phyloP scores from a whole-genome alignment of 1,140 invertebrate species.

The Nixonia krombeini region DNA sequence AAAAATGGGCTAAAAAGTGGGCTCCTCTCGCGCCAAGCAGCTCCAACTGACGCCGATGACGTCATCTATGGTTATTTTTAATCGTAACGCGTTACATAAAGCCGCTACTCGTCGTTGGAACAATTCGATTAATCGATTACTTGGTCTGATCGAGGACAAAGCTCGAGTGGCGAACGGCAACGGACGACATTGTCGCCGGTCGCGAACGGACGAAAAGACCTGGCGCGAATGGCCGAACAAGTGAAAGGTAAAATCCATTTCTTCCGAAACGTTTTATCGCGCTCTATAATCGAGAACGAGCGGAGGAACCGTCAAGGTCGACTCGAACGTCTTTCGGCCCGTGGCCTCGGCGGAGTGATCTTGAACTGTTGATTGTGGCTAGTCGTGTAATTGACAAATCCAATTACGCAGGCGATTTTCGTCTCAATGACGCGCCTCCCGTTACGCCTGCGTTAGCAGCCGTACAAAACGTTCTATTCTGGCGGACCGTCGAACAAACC shows the following conservation, averaged over 20 bases:
- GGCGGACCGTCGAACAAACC: too few relatives aligned
- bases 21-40: neutral
- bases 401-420: constrained; percentile 52
- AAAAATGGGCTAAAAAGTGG: constrained; percentile 11
- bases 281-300: constrained; percentile 26
- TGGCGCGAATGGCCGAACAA: neutral
- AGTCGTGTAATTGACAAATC: constrained; percentile 50
- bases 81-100: neutral
- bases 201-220: too few relatives aligned
- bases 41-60: too few relatives aligned
- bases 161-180: too few relatives aligned
- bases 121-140: too few relatives aligned
- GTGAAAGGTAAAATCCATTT: neutral
- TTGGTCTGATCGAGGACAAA: too few relatives aligned
- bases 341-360: constrained; percentile 42
- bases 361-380: constrained; percentile 50
- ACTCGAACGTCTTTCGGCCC: constrained; percentile 31
- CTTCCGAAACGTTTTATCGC: constrained; percentile 17
- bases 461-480: too few relatives aligned
- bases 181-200: too few relatives aligned
- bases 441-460: constrained; percentile 37
- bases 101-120: too few relatives aligned
- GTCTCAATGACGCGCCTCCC: constrained; percentile 51
- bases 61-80: constrained; percentile 3
- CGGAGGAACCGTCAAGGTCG: constrained; percentile 29